Evolutionary conservation across 2,797 vertebrate species (phyloP), one percentile per base, ranked within the genome.

Genomic region (Rhinichthys osculus): DNA sequence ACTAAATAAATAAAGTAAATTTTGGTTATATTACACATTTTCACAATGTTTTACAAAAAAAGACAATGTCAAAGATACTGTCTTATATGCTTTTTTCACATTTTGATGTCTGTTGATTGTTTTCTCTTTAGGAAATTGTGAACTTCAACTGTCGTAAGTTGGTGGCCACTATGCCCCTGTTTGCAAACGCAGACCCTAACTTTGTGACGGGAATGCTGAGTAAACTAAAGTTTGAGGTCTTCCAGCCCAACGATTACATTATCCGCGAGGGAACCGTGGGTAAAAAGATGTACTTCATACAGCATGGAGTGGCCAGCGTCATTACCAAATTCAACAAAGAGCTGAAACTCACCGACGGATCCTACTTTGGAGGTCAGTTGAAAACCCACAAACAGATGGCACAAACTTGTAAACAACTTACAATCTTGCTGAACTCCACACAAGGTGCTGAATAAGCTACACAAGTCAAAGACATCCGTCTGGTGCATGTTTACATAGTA

Each of bases 251-350:
- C 11, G 98, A 99, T 93, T 99, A 99, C 88, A 99, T 99, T 38
- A 99, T 99, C 87, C 95, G 98, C 59, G 98, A 99, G 93, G 98
- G 98, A 54, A 98, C 98, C 0, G 97, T 99, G 4, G 98, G 98
- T 30, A 99, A 99, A 94, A 99, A 99, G 95, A 99, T 99, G 98
- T 99, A 99, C 92, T 99, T 99, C 89, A 99, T 99, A 86, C 98
- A 99, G 74, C 98, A 99, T 0, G 98, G 98, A 0, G 98, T 99
- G 4, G 98, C 97, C 11, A 98, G 98, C 54, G 98, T 99, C 92
- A 98, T 99, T 93, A 98, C 98, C 80, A 99, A 98, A 91, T 97
- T 97, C 93, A 99, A 94, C 93, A 98, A 98, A 91, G 98, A 99
- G 92, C 97, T 99, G 96, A 99, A 99, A 92, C 93, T 99, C 86